Conservation (phyloP, 2,113 vertebrate genomes). For the Pogonocichla stellata region DNA sequence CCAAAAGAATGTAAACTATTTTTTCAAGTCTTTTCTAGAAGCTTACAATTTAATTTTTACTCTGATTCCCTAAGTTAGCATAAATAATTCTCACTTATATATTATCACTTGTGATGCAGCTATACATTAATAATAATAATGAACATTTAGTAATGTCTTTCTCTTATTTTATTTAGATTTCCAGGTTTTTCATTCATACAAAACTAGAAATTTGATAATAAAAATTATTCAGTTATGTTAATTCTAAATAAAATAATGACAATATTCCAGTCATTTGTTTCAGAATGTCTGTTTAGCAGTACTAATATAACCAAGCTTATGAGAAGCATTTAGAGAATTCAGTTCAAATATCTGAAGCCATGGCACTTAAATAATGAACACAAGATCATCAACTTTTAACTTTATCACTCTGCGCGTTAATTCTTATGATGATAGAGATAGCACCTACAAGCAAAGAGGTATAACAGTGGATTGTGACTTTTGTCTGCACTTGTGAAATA, state of each 20-base stretch:
- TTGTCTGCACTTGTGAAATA: background rate
- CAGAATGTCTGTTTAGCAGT: background rate
- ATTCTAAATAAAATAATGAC: background rate
- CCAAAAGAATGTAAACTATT: background rate
- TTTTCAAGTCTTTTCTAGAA: background rate
- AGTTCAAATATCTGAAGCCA: background rate
- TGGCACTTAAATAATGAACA: background rate
- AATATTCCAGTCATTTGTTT: background rate
- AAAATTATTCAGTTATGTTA: background rate
- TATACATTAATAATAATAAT: background rate
- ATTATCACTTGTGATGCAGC: background rate
- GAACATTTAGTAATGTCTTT: background rate
- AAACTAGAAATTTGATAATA: background rate
- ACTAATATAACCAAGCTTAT: background rate
- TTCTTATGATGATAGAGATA: background rate
- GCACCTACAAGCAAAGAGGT: background rate
- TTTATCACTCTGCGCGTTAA: background rate
- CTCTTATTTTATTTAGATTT: background rate
- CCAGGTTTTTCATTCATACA: background rate
- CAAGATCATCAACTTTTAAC: background rate
- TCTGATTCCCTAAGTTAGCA: background rate
- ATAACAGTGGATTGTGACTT: background rate
- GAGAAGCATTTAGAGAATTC: background rate
- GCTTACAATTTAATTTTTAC: background rate
- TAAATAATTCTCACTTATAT: background rate